Evolutionary conservation across 2,888 invertebrate genomes (phyloP), one percentile per base, ranked within the genome.

Genomic region (Zelleria hepariella): DNA sequence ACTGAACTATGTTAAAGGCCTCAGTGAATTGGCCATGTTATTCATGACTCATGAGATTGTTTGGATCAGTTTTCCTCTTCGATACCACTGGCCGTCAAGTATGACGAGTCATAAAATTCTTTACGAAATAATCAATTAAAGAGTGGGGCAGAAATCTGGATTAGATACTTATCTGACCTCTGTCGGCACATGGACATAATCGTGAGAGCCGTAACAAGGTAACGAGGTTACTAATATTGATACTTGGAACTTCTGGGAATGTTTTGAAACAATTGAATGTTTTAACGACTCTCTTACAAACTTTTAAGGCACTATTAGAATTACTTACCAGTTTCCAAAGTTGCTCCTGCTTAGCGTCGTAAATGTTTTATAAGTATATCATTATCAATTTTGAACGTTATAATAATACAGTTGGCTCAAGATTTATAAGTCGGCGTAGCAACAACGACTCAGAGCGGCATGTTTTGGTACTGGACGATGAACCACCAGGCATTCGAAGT

Each of bases 121-220:
- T 82, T 81, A 85, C 76, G 78, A 80, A 86, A 84, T 85, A 86
- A 87, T 86, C 86, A 86, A 86, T 86, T 85, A 83, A 82, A 75
- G 77, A 78, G 82, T 77, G 77, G 78, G 74, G 78, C 10, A 25
- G 75, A 77, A 82, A 86, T 86, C 82, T 86, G 83, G 82, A 85
- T 83, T 80, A 85, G 86, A 87, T 87, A 65, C 69, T 32, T 86
- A 86, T 86, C 86, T 67, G 72, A 68, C 64, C 75, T 76, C 74
- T 82, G 83, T 83, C 86, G 86, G 86, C 81, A 83, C 79, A 80
- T 80, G 77, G 75, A 72, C 75, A 57, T 73, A 77, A 73, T 82
- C 81, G 81, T 80, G 81, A 77, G 73, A 69, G 70, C 71, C 66
- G 69, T 82, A 82, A 86, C 82, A 78, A 84, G 83, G 74, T 72